Evolutionary conservation across 2,797 vertebrate species (phyloP), one percentile per base, ranked within the genome.

Genomic region (Melanotaenia parkinsoni): DNA sequence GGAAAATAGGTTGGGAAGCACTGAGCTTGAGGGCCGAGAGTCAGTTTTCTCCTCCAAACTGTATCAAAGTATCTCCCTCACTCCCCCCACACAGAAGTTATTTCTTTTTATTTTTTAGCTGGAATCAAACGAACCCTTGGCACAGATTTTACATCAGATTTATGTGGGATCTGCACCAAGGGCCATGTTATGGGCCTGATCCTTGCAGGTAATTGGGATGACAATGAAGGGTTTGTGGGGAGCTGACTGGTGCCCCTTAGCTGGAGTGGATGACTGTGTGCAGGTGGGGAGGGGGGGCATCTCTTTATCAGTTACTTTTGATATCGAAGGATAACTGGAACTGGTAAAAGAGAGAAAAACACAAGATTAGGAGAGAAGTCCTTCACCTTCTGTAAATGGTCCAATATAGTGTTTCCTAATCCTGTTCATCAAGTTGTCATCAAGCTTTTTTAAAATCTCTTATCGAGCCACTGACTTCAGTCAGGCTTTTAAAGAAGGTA

Each of bases 281-380:
- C 72, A 79, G 82, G 68, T 37, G 63, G 70, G 69, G 82, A 30
- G 30, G 51, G 76, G 79, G 65, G 77, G 77, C 45, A 37, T 86
- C 65, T 89, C 85, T 80, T 72, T 20, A 9, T 58, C 53, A 67
- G 77, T 86, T 77, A 76, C 84, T 95, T 94, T 82, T 87, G 93
- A 91, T 97, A 96, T 88, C 96, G 96, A 90, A 99, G 85, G 85
- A 98, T 96, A 80, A 98, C 91, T 74, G 97, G 96, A 89, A 99
- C 97, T 99, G 93, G 14, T n/a, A 14, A 61, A 61, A 80, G 3
- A 30, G 16, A 45, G 37, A 33, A 47, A 63, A 58, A 59, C 26
- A 20, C 5, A 32, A 32, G 0, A 73, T 1, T 72, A 30, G 61
- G 16, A 0, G 37, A 50, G 11, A 45, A 18, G 9, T 30, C 59